Evolutionary conservation across 1,140 invertebrate genomes (phyloP).

Genomic region (Zaprionus africanus): DNA sequence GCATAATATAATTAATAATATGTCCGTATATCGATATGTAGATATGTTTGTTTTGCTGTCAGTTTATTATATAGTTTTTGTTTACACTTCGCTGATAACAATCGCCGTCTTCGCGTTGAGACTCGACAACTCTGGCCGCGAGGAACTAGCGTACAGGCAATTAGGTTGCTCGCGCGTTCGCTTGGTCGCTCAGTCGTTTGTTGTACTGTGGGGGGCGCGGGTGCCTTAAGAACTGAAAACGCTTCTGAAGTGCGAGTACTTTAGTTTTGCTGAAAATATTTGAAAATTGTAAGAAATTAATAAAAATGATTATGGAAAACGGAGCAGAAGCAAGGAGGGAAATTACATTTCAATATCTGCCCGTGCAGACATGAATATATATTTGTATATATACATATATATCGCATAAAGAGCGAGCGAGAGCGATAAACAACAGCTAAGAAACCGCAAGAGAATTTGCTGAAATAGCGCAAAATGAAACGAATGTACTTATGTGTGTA

Average conservation of each 20-base stretch:
- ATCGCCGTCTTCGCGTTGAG: neutral
- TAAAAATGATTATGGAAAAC: neutral
- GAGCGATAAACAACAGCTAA: neutral
- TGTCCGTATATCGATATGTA: neutral
- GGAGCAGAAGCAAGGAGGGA: neutral
- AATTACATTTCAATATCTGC: slow-evolving; percentile 12
- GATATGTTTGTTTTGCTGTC: neutral
- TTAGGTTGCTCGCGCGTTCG: slow-evolving; percentile 21
- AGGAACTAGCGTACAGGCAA: slow-evolving; percentile 26
- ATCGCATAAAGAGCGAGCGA: neutral
- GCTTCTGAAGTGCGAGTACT: slow-evolving; percentile 6
- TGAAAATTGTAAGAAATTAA: neutral
- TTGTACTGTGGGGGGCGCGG: slow-evolving; percentile 32
- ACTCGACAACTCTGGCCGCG: slow-evolving; percentile 23
- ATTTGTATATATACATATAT: slow-evolving; percentile 1
- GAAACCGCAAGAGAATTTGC: slow-evolving; percentile 32
- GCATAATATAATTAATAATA: neutral
- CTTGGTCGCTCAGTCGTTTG: slow-evolving; percentile 21
- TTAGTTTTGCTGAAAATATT: slow-evolving; percentile 6
- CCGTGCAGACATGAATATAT: slow-evolving; percentile 9
- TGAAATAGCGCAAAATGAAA: slow-evolving; percentile 49
- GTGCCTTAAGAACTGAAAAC: slow-evolving; percentile 13
- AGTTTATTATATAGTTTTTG: neutral
- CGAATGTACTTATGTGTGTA: slow-evolving; percentile 6
- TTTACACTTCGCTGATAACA: neutral